Evolutionary conservation across 2,888 invertebrate species (phyloP).

Genomic region (Rhyacophila evoluta): DNA sequence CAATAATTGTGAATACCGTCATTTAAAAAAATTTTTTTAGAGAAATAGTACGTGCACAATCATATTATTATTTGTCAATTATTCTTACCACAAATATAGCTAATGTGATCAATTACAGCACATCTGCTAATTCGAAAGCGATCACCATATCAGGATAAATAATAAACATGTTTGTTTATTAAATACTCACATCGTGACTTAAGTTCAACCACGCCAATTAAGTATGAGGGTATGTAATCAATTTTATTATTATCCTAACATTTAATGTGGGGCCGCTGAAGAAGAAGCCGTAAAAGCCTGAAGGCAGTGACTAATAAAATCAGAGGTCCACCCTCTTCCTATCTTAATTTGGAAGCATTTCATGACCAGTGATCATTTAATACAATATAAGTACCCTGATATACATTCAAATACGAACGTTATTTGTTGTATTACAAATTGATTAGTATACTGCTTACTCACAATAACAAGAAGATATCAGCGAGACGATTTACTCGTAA

Average conservation of each 20-base stretch:
- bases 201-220: background rate
- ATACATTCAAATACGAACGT: too few relatives aligned
- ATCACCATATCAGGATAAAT: background rate
- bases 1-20: too few relatives aligned
- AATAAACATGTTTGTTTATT: background rate
- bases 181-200: constrained; percentile 2
- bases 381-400: too few relatives aligned
- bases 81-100: too few relatives aligned
- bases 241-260: background rate
- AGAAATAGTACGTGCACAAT: too few relatives aligned
- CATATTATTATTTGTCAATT: too few relatives aligned
- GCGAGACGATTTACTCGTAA: too few relatives aligned
- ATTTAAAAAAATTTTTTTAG: too few relatives aligned
- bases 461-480: too few relatives aligned
- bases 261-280: background rate
- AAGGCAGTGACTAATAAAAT: constrained; percentile 1
- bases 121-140: background rate
- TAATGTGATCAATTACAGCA: too few relatives aligned
- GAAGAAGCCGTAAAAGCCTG: background rate
- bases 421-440: too few relatives aligned
- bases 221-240: background rate
- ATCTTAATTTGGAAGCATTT: background rate
- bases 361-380: background rate
- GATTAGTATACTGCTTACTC: too few relatives aligned
- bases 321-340: background rate